Percentiles rank a stretch among this genome's conserved stretches.
Conservation (phyloP, 2,113 vertebrate species). For the Ptychochromis oligacanthus region DNA sequence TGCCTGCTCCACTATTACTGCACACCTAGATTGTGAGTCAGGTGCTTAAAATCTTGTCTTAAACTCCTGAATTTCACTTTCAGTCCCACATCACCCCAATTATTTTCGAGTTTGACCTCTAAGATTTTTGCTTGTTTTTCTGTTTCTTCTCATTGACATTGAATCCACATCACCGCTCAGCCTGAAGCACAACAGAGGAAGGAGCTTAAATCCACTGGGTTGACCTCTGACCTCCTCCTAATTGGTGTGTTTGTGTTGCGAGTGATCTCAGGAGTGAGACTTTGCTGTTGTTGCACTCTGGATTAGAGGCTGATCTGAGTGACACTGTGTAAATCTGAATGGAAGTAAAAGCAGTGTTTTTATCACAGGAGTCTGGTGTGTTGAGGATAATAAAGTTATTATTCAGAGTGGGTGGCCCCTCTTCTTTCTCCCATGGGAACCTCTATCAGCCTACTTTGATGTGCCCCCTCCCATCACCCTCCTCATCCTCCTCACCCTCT, state of each 20-base stretch:
- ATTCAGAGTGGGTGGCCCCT: slow-evolving; percentile 40
- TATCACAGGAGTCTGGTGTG: not conserved
- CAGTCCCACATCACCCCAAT: not conserved
- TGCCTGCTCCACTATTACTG: not conserved
- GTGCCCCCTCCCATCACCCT: not conserved
- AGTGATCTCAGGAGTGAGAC: slow-evolving; percentile 2
- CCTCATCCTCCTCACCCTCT: not conserved
- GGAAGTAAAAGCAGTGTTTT: not conserved
- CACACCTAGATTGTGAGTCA: not conserved
- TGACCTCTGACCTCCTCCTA: slow-evolving; percentile 23
- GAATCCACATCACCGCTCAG: not conserved
- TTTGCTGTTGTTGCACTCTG: not conserved
- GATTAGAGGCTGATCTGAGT: not conserved
- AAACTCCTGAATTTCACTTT: not conserved
- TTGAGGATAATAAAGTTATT: slow-evolving; percentile 42
- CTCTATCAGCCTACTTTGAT: slow-evolving; percentile 37
- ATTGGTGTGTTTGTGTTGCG: not conserved
- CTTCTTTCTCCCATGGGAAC: slow-evolving; percentile 41
- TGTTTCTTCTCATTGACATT: not conserved
- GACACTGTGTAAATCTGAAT: not conserved
- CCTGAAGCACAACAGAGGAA: not conserved
- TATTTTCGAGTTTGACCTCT: not conserved
- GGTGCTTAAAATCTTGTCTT: not conserved
- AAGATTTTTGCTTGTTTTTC: not conserved
- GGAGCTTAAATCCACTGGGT: not conserved